Percentiles rank a stretch among this genome's conserved stretches.
Evolutionary conservation across 2,113 vertebrate species (phyloP).

Genomic region (Melozone crissalis): DNA sequence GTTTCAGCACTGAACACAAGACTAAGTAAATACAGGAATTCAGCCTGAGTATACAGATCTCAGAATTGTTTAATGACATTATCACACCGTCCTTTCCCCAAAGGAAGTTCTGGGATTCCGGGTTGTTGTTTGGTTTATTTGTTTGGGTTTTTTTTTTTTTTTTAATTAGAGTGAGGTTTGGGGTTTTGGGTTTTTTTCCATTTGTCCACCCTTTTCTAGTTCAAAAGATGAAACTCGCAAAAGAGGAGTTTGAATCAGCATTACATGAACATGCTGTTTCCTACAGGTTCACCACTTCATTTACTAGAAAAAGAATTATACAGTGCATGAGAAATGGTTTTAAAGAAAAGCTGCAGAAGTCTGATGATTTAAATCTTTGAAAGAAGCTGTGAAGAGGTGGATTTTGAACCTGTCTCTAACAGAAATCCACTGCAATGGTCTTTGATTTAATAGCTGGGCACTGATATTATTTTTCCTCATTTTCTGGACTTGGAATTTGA

Average conservation of each 20-base stretch:
- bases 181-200: no score
- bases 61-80: background rate
- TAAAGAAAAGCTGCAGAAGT: background rate
- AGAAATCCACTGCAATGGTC: background rate
- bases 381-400: background rate
- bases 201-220: background rate
- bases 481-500: background rate
- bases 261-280: background rate
- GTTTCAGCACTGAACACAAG: background rate
- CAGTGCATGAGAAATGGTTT: background rate
- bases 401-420: background rate
- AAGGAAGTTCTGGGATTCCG: background rate
- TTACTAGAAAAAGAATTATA: background rate
- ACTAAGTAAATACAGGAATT: background rate
- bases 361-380: background rate
- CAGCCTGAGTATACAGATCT: background rate
- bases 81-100: background rate
- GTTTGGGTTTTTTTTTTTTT: fast-evolving
- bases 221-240: background rate
- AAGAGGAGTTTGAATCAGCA: background rate
- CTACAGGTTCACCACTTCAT: background rate
- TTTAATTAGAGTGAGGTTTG: background rate
- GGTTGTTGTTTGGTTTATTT: background rate
- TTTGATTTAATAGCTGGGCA: background rate
- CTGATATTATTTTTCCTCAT: background rate